Base-by-base conservation (phyloP, 1,140 invertebrate species). In the Metopolophium dirhodum region DNA sequence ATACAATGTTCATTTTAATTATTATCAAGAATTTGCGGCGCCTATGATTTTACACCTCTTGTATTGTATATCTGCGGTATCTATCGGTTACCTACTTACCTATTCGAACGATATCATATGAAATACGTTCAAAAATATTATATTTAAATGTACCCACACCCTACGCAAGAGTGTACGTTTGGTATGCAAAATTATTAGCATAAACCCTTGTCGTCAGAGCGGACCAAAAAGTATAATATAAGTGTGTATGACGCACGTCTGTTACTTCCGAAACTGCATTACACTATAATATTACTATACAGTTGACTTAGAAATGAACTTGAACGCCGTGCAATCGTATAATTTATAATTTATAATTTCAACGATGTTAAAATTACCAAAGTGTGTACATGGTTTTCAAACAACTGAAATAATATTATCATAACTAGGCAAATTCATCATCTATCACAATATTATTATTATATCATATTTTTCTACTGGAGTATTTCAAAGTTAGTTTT, bases 381-480 rank as follows among this genome's bases (percentile, higher is more conserved):
- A n/a, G 6, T 77, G 61, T n/a, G 61, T n/a, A 77, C 61, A 77
- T 7, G 61, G n/a, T 77, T 77, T 77, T 77, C 61, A 77, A 77
- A 77, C 61, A 77, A 77, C 61, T 77, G 61, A 30, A 77, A 77
- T 77, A 77, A 77, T 77, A 77, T 77, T 77, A 77, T 77, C 61
- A 77, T 77, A 77, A 77, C 61, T 77, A 77, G n/a, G 61, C 14
- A 14, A 77, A 77, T n/a, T 77, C 61, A n/a, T n/a, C 30, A 14
- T 77, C 18, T 77, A n/a, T n/a, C 30, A 18, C 18, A 77, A 77
- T 77, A 77, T 77, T 77, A n/a, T 77, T 77, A 77, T 77, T 77
- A n/a, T n/a, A 77, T 77, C n/a, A n/a, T 77, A 77, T 77, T 77
- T 77, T 77, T 77, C n/a, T 77, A 77, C 61, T 30, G 14, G 30